These are phyloP conservation scores for Cygnus atratus DNA, from an alignment of 2,113 vertebrate species.

Conservation along the genomic window DNA sequence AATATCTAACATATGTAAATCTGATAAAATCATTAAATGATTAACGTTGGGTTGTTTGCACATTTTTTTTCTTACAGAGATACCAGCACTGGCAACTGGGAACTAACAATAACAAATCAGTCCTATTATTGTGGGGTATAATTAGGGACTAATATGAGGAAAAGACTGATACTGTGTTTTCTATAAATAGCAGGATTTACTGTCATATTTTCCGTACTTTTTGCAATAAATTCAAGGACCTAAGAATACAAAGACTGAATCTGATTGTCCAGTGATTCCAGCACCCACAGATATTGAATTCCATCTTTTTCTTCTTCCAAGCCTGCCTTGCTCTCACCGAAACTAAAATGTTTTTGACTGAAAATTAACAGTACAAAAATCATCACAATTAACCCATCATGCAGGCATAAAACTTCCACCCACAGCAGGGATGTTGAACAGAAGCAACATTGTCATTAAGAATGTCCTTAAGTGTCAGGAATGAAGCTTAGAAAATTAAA, in stretches of 20 bases:
- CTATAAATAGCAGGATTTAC: background rate
- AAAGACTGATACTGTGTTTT: background rate
- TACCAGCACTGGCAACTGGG: background rate
- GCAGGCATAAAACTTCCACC: background rate
- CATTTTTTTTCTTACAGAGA: background rate
- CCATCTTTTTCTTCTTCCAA: background rate
- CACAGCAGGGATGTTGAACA: background rate
- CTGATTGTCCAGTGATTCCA: background rate
- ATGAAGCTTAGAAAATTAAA: slow-evolving; percentile 5
- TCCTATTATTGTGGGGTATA: background rate
- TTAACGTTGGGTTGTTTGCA: background rate
- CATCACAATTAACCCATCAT: background rate
- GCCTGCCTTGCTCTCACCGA: fast-evolving
- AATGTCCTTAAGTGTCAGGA: background rate
- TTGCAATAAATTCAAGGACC: background rate
- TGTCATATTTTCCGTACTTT: background rate
- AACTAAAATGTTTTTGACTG: background rate
- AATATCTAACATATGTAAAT: slow-evolving; percentile 24
- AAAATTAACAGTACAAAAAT: background rate
- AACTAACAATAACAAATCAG: slow-evolving; percentile 28
- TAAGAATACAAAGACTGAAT: background rate
- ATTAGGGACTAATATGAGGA: slow-evolving; percentile 14
- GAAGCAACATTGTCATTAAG: background rate
- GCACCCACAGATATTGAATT: background rate
- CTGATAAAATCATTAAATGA: background rate